A percentile compares a stretch with the other conserved stretches of the same genome.
phyloP scores from a whole-genome alignment of 2,888 invertebrate genomes.

The Helobdella robusta region DNA sequence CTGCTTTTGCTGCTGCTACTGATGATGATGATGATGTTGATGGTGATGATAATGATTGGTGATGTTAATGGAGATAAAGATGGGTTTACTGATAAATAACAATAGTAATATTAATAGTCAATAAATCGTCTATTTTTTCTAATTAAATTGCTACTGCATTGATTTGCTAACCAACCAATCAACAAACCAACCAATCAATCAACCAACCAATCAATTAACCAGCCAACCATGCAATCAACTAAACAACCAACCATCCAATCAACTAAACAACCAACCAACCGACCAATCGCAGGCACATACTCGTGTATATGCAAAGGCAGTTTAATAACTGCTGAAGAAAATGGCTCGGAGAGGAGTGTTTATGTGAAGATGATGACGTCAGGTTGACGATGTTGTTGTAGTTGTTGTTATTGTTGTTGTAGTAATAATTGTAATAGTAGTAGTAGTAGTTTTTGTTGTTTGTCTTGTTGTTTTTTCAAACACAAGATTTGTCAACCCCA shows the following conservation, averaged over 20 bases:
- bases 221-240: background rate
- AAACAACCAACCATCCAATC: background rate
- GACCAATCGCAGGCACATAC: constrained; percentile 10
- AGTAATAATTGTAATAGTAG: too few relatives aligned
- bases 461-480: too few relatives aligned
- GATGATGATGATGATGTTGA: too few relatives aligned
- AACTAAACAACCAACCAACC: background rate
- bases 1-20: background rate
- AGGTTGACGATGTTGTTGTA: background rate
- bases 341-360: constrained; percentile 7
- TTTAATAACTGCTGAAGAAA: constrained; percentile 8
- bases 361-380: constrained; percentile 17
- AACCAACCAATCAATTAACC: background rate
- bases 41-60: too few relatives aligned
- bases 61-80: too few relatives aligned
- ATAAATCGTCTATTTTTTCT: too few relatives aligned
- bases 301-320: constrained; percentile 12
- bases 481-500: too few relatives aligned
- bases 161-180: background rate
- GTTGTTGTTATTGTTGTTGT: too few relatives aligned
- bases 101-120: too few relatives aligned
- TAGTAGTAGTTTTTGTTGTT: too few relatives aligned
- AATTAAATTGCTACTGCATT: too few relatives aligned
- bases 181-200: background rate
- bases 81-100: too few relatives aligned